These are phyloP conservation scores for rat (Rattus norvegicus) DNA, from an alignment of 2,113 vertebrate genomes.

Conservation along the genomic window GRCr8 NC_086019.1:53260001-53260500, in stretches of 20 bases:
- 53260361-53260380: background rate
- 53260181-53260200: fast-evolving
- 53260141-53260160: background rate
- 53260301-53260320: background rate
- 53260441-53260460: background rate
- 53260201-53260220: background rate
- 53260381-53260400: background rate
- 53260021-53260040: background rate
- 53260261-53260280: background rate
- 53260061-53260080: background rate
- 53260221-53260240: background rate
- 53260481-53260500: fast-evolving
- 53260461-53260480: background rate
- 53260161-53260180: background rate
- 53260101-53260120: background rate
- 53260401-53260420: fast-evolving
- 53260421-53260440: background rate
- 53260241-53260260: background rate
- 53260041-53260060: background rate
- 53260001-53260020: background rate
- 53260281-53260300: background rate
- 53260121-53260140: background rate
- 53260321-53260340: background rate
- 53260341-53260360: background rate
- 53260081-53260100: background rate